Evolutionary conservation across 2,888 invertebrate genomes (phyloP).

Genomic region (Helicoverpa assulta): DNA sequence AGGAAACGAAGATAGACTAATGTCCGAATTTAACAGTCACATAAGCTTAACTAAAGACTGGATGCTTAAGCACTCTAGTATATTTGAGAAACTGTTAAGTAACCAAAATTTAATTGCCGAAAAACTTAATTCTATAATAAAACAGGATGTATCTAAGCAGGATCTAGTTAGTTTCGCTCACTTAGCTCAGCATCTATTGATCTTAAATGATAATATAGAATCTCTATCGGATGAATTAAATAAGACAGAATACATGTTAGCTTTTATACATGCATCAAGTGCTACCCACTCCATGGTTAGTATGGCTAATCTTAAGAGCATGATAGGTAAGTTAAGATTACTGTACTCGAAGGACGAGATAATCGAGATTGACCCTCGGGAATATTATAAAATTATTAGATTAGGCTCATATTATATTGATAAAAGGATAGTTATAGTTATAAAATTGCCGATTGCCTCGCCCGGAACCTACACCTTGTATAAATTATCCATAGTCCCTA

Average conservation of each 20-base stretch:
- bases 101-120: constrained; percentile 11
- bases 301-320: constrained; percentile 1
- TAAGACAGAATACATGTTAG: background rate
- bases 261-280: background rate
- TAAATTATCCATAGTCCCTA: too few species aligned
- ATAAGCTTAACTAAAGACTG: constrained; percentile 11
- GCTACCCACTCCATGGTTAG: constrained; percentile 3
- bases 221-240: constrained; percentile 6
- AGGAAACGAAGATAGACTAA: background rate
- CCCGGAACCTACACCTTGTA: too few species aligned
- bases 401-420: too few species aligned
- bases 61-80: constrained; percentile 6
- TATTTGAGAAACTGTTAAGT: background rate
- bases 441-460: too few species aligned
- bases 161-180: constrained; percentile 7
- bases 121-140: constrained; percentile 7
- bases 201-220: background rate
- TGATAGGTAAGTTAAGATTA: constrained; percentile 4
- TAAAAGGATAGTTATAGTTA: too few species aligned
- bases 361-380: background rate
- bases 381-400: too few species aligned
- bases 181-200: constrained; percentile 4
- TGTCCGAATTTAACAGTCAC: constrained; percentile 4
- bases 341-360: constrained; percentile 6
- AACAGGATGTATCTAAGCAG: background rate